Evolutionary conservation across 1,140 invertebrate species (phyloP).

Genomic region (Drosophila guanche): DNA sequence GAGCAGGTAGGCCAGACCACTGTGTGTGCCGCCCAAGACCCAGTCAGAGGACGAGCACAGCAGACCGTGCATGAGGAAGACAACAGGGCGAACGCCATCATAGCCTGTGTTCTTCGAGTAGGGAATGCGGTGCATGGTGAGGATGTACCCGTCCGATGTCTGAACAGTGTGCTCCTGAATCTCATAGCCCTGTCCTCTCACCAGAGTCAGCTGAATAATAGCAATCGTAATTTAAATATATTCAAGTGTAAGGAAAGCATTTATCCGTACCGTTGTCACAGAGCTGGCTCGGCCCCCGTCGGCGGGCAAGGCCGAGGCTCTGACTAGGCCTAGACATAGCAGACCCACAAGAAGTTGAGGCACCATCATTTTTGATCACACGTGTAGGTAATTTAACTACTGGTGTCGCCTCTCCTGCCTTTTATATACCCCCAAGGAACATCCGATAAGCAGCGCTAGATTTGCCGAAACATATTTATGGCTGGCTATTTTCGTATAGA

Average conservation of each 20-base stretch:
- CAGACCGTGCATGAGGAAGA: constrained; percentile 91
- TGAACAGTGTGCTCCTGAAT: constrained; percentile 87
- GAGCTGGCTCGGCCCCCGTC: constrained; percentile 46
- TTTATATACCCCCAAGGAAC: constrained; percentile 55
- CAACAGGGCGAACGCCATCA: constrained; percentile 57
- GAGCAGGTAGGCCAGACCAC: constrained; percentile 85
- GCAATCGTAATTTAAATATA: not conserved
- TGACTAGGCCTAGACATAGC: constrained; percentile 18
- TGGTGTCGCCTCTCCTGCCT: constrained; percentile 19
- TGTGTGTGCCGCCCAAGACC: constrained; percentile 87
- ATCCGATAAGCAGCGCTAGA: constrained; percentile 44
- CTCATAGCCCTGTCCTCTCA: constrained; percentile 85
- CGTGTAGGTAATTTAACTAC: constrained; percentile 33
- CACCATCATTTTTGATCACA: constrained; percentile 37
- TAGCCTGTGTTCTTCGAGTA: constrained; percentile 60
- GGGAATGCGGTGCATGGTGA: constrained; percentile 88
- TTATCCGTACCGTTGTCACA: constrained; percentile 50
- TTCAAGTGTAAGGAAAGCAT: not conserved
- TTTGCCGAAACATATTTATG: constrained; percentile 37
- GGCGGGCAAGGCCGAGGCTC: constrained; percentile 38
- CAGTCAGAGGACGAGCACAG: constrained; percentile 88
- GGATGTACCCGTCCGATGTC: constrained; percentile 89
- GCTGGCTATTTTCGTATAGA: constrained; percentile 39
- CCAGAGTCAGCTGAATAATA: constrained; percentile 42
- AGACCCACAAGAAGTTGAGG: constrained; percentile 32